Base-by-base conservation (phyloP, 2,113 vertebrate species). In the Cryptotis parvus region DNA sequence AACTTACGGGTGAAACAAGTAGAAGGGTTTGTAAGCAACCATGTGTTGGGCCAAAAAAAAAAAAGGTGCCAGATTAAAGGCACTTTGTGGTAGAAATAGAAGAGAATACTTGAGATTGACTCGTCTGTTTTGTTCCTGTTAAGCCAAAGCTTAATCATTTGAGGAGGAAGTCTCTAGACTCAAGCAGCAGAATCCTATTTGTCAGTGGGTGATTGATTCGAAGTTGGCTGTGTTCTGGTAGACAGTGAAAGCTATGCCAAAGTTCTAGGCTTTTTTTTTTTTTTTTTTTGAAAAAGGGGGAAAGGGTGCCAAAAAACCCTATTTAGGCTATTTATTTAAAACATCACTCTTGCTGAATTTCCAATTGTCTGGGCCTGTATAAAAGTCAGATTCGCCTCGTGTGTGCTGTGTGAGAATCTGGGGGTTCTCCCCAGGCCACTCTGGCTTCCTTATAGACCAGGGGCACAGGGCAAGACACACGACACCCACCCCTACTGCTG, bases 231-330 rank as follows among this genome's bases (percentile, higher is more conserved):
- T 96, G 80, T 97, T 97, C 96, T 93, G 88, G 94, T 93, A 93
- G 97, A 35, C 93, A 94, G 95, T 61, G 58, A 93, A 94, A 96
- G 80, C 83, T 66, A 98, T 97, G 98, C 98, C 98, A 98, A 98
- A 98, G 98, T 96, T 93, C 49, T 72, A 84, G 24, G 41, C 72
- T 80, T 84, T 84, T 80, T 78, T 93, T 81, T 84, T 80, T 78
- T 93, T 81, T 74, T 41, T 96, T 87, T 95, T 96, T 75, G 37
- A 95, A 22, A 95, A 95, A 96, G 96, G 90, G 92, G 27, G 95
- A 97, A 97, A 68, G 92, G 96, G 97, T 98, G 98, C 98, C 98
- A 98, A 98, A 96, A 97, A 97, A 58, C 5, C 14, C 89, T 95
- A 96, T 87, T 93, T 97, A 96, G 94, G 96, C 91, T 97, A 96